Evolutionary conservation across 2,888 invertebrate species (phyloP).

Genomic region (Eupithecia pulchellata): DNA sequence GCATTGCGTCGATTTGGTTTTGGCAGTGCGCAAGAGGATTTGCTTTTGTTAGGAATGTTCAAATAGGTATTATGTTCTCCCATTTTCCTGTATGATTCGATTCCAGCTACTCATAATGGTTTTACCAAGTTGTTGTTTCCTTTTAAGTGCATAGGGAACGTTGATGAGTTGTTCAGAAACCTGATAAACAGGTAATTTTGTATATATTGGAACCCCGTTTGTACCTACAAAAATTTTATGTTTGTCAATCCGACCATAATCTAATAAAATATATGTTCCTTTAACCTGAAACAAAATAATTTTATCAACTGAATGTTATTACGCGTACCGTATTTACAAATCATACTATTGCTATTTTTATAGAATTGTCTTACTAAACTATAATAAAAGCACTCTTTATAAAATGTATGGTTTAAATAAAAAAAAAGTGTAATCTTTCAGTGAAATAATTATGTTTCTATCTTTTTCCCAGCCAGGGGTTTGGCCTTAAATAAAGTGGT

Average conservation of each 20-base stretch:
- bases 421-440: too few relatives aligned
- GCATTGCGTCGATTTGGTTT: slow-evolving; percentile 13
- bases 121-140: slow-evolving; percentile 8
- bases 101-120: slow-evolving; percentile 2
- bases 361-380: too few relatives aligned
- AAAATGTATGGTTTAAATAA: too few relatives aligned
- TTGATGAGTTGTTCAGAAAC: neutral
- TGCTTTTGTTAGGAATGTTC: slow-evolving; percentile 5
- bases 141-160: neutral
- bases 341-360: too few relatives aligned
- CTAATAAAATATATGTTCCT: neutral
- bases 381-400: too few relatives aligned
- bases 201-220: neutral
- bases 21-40: slow-evolving; percentile 8
- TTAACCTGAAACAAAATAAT: slow-evolving; percentile 3
- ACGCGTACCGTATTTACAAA: too few relatives aligned
- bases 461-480: too few relatives aligned
- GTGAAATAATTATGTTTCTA: too few relatives aligned
- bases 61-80: neutral
- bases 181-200: neutral
- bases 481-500: too few relatives aligned
- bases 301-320: neutral
- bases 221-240: neutral
- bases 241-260: neutral
- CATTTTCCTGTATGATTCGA: slow-evolving; percentile 29